phyloP scores from a whole-genome alignment of 2,113 vertebrate genomes.

The Hystrix cristata region DNA sequence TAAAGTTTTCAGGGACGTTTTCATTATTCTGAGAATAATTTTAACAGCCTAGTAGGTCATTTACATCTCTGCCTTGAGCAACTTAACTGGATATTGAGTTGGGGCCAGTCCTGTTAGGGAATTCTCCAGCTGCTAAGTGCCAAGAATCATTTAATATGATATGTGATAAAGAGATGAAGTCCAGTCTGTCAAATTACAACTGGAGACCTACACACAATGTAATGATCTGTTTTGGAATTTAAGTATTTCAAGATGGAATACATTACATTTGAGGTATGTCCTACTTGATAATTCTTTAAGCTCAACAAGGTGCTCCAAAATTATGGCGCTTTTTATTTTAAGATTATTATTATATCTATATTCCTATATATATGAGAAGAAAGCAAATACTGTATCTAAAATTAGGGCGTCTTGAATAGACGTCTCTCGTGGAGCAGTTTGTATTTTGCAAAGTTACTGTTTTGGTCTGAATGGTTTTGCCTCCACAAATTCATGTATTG shows the following conservation, averaged over 20 bases:
- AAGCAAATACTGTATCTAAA: background rate
- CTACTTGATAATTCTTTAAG: background rate
- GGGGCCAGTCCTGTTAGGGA: background rate
- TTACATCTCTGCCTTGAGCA: conserved; percentile 21
- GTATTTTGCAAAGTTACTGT: background rate
- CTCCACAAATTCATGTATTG: background rate
- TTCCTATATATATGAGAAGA: background rate
- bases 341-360: background rate
- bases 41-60: background rate
- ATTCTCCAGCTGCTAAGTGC: background rate
- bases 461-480: background rate
- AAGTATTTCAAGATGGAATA: conserved; percentile 3
- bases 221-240: background rate
- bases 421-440: background rate
- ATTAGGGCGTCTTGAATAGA: background rate
- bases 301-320: background rate
- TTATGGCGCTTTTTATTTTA: conserved; percentile 7
- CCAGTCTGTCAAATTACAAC: background rate
- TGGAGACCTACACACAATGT: background rate
- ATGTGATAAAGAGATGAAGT: background rate
- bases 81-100: background rate
- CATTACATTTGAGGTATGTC: background rate
- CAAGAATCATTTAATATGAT: background rate
- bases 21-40: conserved; percentile 41
- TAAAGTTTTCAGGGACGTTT: background rate